Conservation (phyloP, 2,113 vertebrate species). For the Naja naja region DNA sequence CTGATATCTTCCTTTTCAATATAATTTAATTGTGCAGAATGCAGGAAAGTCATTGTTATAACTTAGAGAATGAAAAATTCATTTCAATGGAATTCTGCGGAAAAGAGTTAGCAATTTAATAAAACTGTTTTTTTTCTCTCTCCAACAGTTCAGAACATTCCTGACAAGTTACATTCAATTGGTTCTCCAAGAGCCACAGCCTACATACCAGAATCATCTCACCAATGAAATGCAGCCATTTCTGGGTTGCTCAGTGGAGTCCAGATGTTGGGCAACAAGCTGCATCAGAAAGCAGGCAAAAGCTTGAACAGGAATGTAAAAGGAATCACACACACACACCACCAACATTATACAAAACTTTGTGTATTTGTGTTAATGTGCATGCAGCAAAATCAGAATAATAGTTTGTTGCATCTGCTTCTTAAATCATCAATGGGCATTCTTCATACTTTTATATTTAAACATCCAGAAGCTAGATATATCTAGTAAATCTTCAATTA, state of each 20-base stretch:
- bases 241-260: slow-evolving; percentile 53
- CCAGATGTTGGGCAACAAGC: slow-evolving; percentile 54
- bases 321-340: neutral
- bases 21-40: slow-evolving; percentile 16
- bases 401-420: slow-evolving; percentile 55
- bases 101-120: slow-evolving; percentile 53
- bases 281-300: slow-evolving; percentile 20
- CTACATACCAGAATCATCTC: slow-evolving; percentile 51
- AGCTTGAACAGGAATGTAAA: neutral
- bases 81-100: slow-evolving; percentile 51
- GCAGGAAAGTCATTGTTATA: slow-evolving; percentile 26
- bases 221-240: slow-evolving; percentile 46
- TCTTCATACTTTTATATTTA: slow-evolving; percentile 50
- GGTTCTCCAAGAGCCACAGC: slow-evolving; percentile 40
- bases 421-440: slow-evolving; percentile 63
- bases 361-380: slow-evolving; percentile 55
- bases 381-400: slow-evolving; percentile 44
- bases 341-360: slow-evolving; percentile 33
- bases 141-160: neutral
- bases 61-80: slow-evolving; percentile 10
- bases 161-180: slow-evolving; percentile 5
- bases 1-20: neutral
- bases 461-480: slow-evolving; percentile 27
- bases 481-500: slow-evolving; percentile 51
- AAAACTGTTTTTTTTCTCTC: slow-evolving; percentile 1